Evolutionary conservation across 2,797 vertebrate species (phyloP), one percentile per base, ranked within the genome.

Genomic region (Chlorospingus flavigularis): DNA sequence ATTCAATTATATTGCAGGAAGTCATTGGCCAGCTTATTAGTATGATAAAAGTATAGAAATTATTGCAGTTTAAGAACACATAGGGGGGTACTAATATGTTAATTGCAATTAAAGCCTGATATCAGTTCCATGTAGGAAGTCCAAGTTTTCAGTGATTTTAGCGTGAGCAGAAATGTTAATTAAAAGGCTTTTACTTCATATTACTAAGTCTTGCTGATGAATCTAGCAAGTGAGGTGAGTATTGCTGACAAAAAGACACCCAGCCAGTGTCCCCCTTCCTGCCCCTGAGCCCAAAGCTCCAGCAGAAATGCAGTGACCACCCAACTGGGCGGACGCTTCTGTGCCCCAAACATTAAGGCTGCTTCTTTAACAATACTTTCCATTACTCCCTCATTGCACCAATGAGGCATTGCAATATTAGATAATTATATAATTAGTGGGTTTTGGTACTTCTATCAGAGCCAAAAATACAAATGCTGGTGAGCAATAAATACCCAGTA

Each of bases 71-170:
- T 91, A 95, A 92, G 48, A 88, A 90, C 63, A 53, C 50, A 61
- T 55, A 28, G 63, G 37, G 79, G 48, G 48, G 35, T 70, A 71
- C 60, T 85, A 92, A 67, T 42, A 76, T 31, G 37, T 63, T 92
- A 96, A 88, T 90, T 95, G 71, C 53, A 88, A 94, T 95, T 94
- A 92, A 94, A 95, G 40, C 9, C 62, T 93, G 60, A 67, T 93
- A 92, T 50, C 35, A 43, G 28, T 83, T 88, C 81, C 57, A 57
- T 54, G 57, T 74, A 85, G 86, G 80, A 90, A 96, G 57, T 76
- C 60, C 77, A 82, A 85, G n/a, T 54, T 80, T 95, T 43, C 40
- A 24, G 47, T 51, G 47, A 93, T 88, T 84, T 90, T 74, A 94
- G 86, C 58, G 50, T 72, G 28, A 88, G 19, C 3, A 72, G n/a